These are phyloP conservation scores for Drosophila sulfurigaster DNA, from an alignment of 1,140 invertebrate genomes.

Conservation along the genomic window DNA sequence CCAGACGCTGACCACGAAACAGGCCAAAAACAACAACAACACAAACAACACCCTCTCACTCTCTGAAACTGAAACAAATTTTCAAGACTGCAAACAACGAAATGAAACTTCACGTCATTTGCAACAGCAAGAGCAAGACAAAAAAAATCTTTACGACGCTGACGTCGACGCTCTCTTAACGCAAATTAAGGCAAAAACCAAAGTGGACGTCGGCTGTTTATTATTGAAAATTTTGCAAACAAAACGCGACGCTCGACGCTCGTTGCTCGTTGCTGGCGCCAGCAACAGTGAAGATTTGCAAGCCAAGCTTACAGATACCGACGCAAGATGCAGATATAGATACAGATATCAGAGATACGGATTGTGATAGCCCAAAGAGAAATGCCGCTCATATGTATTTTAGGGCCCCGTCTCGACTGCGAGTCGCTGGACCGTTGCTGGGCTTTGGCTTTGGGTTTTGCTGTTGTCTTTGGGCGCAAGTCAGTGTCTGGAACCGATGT, in stretches of 20 bases:
- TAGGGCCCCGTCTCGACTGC: slow-evolving; percentile 14
- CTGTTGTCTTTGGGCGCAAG: slow-evolving; percentile 24
- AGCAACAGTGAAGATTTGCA: slow-evolving; percentile 47
- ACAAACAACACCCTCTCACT: slow-evolving; percentile 38
- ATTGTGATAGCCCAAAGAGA: slow-evolving; percentile 18
- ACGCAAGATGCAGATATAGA: slow-evolving; percentile 41
- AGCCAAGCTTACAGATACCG: slow-evolving; percentile 26
- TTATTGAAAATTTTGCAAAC: slow-evolving; percentile 67
- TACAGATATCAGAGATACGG: not conserved
- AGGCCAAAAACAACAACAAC: slow-evolving; percentile 29
- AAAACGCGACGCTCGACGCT: slow-evolving; percentile 45
- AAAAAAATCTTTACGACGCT: slow-evolving; percentile 28
- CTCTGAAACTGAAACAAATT: slow-evolving; percentile 61
- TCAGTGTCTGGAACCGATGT: slow-evolving; percentile 51
- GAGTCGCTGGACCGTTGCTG: slow-evolving; percentile 65
- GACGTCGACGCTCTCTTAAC: slow-evolving; percentile 41
- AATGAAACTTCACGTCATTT: slow-evolving; percentile 37
- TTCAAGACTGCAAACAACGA: slow-evolving; percentile 32
- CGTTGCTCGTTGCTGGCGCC: slow-evolving; percentile 22
- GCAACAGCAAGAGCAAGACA: slow-evolving; percentile 6
- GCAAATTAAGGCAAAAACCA: slow-evolving; percentile 67
- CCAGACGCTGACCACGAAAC: slow-evolving; percentile 59
- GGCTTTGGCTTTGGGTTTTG: too few relatives aligned
- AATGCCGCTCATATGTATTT: slow-evolving; percentile 32
- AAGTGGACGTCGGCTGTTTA: slow-evolving; percentile 69